phyloP scores from a whole-genome alignment of 2,888 invertebrate species.

The Zele albiditarsus region DNA sequence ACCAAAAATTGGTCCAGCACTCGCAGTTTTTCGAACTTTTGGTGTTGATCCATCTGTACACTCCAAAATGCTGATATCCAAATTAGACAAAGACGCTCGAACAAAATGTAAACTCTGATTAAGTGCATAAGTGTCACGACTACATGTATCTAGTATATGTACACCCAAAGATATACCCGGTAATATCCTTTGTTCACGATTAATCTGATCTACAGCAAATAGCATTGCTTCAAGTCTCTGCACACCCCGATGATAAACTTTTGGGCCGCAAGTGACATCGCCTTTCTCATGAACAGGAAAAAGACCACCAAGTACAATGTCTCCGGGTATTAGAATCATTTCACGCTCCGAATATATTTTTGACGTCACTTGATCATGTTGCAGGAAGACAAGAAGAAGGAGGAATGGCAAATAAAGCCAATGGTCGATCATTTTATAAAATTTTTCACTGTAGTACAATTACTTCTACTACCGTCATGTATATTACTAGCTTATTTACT shows the following conservation, averaged over 20 bases:
- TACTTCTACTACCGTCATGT: not conserved
- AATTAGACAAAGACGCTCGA: constrained; percentile 74
- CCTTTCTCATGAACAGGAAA: constrained; percentile 79
- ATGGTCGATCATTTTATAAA: constrained; percentile 39
- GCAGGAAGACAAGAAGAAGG: constrained; percentile 55
- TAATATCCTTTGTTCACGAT: constrained; percentile 73
- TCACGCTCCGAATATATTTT: constrained; percentile 60
- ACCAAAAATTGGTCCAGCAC: constrained; percentile 77
- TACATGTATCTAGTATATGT: constrained; percentile 78
- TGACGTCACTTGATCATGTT: constrained; percentile 49
- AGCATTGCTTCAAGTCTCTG: constrained; percentile 79
- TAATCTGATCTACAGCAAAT: constrained; percentile 77
- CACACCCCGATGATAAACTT: constrained; percentile 77
- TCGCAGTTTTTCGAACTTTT: constrained; percentile 68
- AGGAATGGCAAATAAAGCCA: constrained; percentile 47
- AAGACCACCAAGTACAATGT: constrained; percentile 77
- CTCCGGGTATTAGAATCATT: constrained; percentile 74
- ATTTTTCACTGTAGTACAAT: not conserved
- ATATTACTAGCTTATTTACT: not conserved
- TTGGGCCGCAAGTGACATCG: constrained; percentile 73
- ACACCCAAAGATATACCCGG: constrained; percentile 75
- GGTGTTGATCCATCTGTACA: constrained; percentile 75
- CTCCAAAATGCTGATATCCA: constrained; percentile 73
- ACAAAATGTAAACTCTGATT: constrained; percentile 79
- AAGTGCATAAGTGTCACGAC: constrained; percentile 77